Conservation (phyloP, 2,888 invertebrate species). For the Tachina fera region DNA sequence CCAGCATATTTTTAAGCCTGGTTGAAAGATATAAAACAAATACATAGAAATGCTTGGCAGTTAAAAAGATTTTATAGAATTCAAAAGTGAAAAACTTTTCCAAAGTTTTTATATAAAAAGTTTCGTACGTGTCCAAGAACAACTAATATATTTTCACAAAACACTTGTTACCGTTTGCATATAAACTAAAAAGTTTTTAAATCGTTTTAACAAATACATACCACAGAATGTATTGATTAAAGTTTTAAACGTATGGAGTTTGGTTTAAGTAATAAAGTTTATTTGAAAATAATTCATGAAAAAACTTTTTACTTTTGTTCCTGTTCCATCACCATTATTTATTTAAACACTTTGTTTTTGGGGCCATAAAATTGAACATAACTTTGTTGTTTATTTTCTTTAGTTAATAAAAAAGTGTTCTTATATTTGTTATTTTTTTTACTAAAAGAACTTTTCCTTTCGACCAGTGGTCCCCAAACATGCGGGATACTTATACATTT, state of each 20-base stretch:
- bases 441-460: not conserved
- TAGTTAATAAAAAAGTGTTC: not conserved
- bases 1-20: no score
- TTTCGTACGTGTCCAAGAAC: no score
- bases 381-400: conserved; percentile 29
- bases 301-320: not conserved
- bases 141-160: no score
- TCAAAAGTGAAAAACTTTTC: no score
- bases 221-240: not conserved
- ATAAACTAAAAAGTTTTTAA: no score
- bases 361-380: conserved; percentile 3
- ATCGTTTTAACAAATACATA: no score
- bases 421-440: not conserved
- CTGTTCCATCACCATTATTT: conserved; percentile 25
- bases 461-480: not conserved
- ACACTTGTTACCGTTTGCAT: no score
- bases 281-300: not conserved
- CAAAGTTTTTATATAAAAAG: no score
- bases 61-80: no score
- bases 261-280: not conserved
- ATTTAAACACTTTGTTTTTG: conserved; percentile 38
- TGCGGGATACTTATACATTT: no score
- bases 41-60: no score
- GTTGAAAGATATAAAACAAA: no score
- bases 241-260: not conserved